Evolutionary conservation across 37 sponge, comb jelly and placozoan species (phyloP).

Genomic region (Eunapius fragilis): DNA sequence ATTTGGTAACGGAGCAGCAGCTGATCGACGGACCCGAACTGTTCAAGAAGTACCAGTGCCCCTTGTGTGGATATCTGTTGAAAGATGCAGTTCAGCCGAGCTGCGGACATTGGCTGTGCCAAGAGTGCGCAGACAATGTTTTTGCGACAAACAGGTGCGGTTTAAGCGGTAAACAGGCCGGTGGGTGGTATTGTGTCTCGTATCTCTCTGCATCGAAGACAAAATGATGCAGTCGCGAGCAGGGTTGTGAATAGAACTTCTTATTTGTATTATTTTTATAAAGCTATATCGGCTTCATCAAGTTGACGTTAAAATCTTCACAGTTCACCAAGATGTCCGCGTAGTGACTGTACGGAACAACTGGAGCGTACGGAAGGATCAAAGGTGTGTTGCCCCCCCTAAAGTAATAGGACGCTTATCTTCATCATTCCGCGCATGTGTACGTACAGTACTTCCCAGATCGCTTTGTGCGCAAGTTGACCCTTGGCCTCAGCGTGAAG

Average conservation of each 20-base stretch:
- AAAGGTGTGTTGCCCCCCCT: not conserved
- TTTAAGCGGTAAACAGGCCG: too few species aligned
- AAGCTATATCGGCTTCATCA: too few species aligned
- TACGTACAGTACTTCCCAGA: slow-evolving; percentile 66
- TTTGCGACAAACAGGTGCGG: slow-evolving; percentile 8
- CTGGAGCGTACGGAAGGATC: slow-evolving; percentile 25
- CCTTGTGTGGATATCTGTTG: slow-evolving; percentile 45
- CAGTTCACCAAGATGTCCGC: slow-evolving; percentile 19
- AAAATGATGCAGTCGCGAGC: too few species aligned
- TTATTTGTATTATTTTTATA: too few species aligned
- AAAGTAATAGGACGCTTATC: too few species aligned
- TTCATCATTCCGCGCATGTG: not conserved
- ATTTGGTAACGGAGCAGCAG: not conserved
- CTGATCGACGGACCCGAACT: not conserved
- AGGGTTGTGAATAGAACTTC: too few species aligned
- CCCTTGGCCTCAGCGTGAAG: slow-evolving; percentile 2
- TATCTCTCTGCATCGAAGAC: too few species aligned
- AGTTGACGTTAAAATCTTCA: too few species aligned
- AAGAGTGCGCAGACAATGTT: slow-evolving; percentile 42
- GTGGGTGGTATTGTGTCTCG: too few species aligned
- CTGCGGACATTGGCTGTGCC: slow-evolving; percentile 77
- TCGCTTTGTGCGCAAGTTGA: slow-evolving; percentile 54
- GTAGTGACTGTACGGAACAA: slow-evolving; percentile 26
- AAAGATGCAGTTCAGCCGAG: slow-evolving; percentile 61
- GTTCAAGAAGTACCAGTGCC: slow-evolving; percentile 43